These are phyloP conservation scores for Cydia fagiglandana DNA, from an alignment of 1,140 invertebrate genomes.

Conservation along the genomic window DNA sequence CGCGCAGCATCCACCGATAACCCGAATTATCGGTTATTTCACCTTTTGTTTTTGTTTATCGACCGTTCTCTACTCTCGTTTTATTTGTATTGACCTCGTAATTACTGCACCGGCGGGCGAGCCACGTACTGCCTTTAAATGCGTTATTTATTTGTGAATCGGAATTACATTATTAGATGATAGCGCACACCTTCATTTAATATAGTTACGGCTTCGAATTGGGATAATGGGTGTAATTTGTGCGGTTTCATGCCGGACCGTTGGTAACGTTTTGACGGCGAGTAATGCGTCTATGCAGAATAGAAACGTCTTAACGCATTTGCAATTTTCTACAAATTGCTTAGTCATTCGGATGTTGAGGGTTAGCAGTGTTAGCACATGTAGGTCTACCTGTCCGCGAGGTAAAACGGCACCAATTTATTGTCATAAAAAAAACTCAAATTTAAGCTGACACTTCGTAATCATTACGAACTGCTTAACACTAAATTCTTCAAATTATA, in stretches of 20 bases:
- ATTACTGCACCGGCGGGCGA: slow-evolving; percentile 61
- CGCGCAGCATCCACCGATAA: slow-evolving; percentile 58
- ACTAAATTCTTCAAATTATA: slow-evolving; percentile 38
- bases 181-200: slow-evolving; percentile 74
- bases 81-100: slow-evolving; percentile 75
- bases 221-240: slow-evolving; percentile 70
- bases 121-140: slow-evolving; percentile 70
- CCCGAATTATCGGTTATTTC: slow-evolving; percentile 72
- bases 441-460: not conserved
- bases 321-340: slow-evolving; percentile 54
- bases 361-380: slow-evolving; percentile 35
- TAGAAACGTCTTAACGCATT: slow-evolving; percentile 44
- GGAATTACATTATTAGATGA: slow-evolving; percentile 72
- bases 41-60: slow-evolving; percentile 71
- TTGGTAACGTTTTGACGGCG: slow-evolving; percentile 42
- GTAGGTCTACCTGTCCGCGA: slow-evolving; percentile 8
- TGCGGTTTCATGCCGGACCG: slow-evolving; percentile 38
- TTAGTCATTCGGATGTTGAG: slow-evolving; percentile 40
- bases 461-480: slow-evolving; percentile 42
- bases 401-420: not conserved
- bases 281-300: slow-evolving; percentile 36
- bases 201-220: slow-evolving; percentile 70
- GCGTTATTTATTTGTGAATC: slow-evolving; percentile 77
- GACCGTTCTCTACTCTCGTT: slow-evolving; percentile 55
- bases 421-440: no score